A percentile compares a stretch with the other conserved stretches of the same genome.
Conservation (phyloP, 2,888 invertebrate genomes). For the Lasiommata megera region DNA sequence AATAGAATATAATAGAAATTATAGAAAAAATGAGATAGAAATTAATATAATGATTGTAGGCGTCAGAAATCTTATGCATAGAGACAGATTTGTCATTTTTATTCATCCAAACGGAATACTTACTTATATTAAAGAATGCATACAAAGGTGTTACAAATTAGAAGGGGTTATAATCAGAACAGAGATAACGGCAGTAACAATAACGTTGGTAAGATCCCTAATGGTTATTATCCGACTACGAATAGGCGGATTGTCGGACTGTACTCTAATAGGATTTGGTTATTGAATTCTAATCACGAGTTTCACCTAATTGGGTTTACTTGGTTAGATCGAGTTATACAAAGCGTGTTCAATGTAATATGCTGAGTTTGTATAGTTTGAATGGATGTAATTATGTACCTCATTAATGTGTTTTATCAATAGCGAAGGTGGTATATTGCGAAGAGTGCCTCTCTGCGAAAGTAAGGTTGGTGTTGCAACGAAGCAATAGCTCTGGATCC, state of each 20-base stretch:
- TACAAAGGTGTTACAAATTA: neutral
- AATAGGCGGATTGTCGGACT: conserved; percentile 13
- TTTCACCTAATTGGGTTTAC: conserved; percentile 17
- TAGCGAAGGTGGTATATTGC: too few species aligned
- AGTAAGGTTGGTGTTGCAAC: too few species aligned
- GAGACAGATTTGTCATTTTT: too few species aligned
- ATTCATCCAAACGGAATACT: neutral
- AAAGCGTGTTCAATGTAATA: conserved; percentile 11
- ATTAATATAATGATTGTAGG: too few species aligned
- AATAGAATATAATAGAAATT: too few species aligned
- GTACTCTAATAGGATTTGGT: conserved; percentile 20
- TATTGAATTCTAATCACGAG: conserved; percentile 25
- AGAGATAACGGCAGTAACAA: conserved; percentile 6
- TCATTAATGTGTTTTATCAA: too few species aligned
- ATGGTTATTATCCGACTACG: conserved; percentile 16
- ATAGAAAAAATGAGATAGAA: too few species aligned
- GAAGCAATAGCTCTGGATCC: too few species aligned
- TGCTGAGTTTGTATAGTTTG: neutral
- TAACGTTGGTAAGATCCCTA: conserved; percentile 1
- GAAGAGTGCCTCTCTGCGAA: too few species aligned
- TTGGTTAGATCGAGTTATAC: conserved; percentile 12
- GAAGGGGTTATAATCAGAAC: neutral
- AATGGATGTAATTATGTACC: neutral
- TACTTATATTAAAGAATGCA: neutral
- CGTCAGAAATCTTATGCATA: too few species aligned